Evolutionary conservation across 2,888 invertebrate genomes (phyloP), one percentile per base, ranked within the genome.

Genomic region (Chrysomela aeneicollis): DNA sequence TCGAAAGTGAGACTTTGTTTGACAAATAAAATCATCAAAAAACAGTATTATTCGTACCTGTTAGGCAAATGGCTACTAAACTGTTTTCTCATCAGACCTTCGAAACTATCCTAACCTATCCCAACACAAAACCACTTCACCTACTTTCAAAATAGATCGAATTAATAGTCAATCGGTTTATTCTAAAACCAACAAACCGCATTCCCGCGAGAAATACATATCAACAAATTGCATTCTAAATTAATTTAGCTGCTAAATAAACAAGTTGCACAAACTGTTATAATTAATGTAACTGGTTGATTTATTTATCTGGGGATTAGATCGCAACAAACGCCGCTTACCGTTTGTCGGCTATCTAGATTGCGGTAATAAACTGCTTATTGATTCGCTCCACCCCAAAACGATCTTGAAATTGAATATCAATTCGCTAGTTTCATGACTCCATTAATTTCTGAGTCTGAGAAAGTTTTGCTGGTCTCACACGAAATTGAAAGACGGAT

Each of bases 241-340:
- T 62, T 62, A 65, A 65, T 62, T 62, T 66, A 37, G 59, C 57
- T 59, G 35, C 51, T 58, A 65, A 62, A 62, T 66, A 60, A 66
- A 66, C 62, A 66, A 66, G 66, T 60, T 63, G 49, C 63, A 66
- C 60, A 60, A 63, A 66, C 66, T 63, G 60, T 57, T 63, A 66
- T 63, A 66, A 66, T 63, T 66, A 60, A 62, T 62, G 52, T 59
- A 58, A 57, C 59, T 37, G 21, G 59, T 54, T 53, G 57, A 67
- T 61, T 61, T 54, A 58, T 63, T 37, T 17, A 49, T 37, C 37
- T 49, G 21, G 19, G 50, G 49, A 58, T 63, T 57, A 54, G 58
- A 63, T 51, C 42, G 55, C 51, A 55, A 42, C 51, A 35, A 61
- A 67, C 55, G 54, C 61, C 59, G 55, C 47, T 9, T 35, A 57